Percentiles rank a stretch among this genome's conserved stretches.
Conservation (phyloP, 2,888 invertebrate species). For the Strigamia crassipes region DNA sequence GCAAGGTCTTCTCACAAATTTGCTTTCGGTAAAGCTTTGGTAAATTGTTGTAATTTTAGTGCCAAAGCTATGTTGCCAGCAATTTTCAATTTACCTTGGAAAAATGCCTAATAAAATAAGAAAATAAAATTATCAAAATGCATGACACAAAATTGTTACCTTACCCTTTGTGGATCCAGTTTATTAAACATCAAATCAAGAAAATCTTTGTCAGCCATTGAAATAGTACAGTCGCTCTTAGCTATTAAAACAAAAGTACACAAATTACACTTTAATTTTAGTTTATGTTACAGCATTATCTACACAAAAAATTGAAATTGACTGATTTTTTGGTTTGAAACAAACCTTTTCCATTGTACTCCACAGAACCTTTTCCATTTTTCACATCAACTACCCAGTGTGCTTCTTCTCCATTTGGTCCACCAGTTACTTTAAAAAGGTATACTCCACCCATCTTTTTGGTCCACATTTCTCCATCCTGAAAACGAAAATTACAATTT, state of each 20-base stretch:
- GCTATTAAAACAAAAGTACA: conserved; percentile 60
- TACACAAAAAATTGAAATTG: too few species aligned
- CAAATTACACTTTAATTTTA: not conserved
- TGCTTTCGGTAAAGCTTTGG: conserved; percentile 57
- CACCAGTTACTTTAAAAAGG: conserved; percentile 84
- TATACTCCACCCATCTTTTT: conserved; percentile 74
- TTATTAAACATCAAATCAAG: conserved; percentile 85
- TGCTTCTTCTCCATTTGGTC: conserved; percentile 76
- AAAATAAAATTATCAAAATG: not conserved
- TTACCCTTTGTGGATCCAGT: conserved; percentile 66
- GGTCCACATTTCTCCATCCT: conserved; percentile 58
- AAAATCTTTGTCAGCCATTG: conserved; percentile 85
- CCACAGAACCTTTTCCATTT: conserved; percentile 81
- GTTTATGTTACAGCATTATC: too few species aligned
- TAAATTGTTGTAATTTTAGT: conserved; percentile 84
- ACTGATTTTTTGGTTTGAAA: not conserved
- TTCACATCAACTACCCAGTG: conserved; percentile 93
- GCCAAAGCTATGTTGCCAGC: conserved; percentile 96
- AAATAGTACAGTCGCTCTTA: conserved; percentile 88
- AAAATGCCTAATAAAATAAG: conserved; percentile 60
- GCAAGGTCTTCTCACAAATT: conserved; percentile 49
- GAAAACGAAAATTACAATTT: conserved; percentile 45
- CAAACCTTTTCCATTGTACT: conserved; percentile 27
- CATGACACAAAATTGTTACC: not conserved
- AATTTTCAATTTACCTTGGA: conserved; percentile 83